Base-by-base conservation (phyloP, 2,113 vertebrate genomes). In the Piliocolobus tephrosceles region DNA sequence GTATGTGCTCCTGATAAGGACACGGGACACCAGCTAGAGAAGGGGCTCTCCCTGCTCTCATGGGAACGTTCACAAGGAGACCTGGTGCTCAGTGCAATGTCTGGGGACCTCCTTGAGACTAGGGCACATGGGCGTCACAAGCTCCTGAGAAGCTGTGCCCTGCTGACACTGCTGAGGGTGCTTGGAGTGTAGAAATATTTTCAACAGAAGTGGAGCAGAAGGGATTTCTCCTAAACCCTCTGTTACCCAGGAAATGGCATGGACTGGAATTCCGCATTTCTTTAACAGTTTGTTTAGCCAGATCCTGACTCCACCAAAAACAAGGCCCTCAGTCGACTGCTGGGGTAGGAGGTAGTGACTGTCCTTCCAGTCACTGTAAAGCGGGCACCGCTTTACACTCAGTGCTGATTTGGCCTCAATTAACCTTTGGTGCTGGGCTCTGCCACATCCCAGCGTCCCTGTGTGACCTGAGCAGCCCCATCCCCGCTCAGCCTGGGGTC, bases 211-310 rank as follows among this genome's bases (percentile, higher is more conserved):
- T 1, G 8, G 20, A 38, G 13, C 35, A 13, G 3, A 11, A 75
- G 47, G 50, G 8, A 3, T 30, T 50, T 45, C 38, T 12, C 35
- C 23, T 27, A 1, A n/a, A 8, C 3, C 38, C 20, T 4, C 5
- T 0, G 43, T 14, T 50, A 32, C 87, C 75, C n/a, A 12, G 89
- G n/a, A 27, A 5, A 2, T 0, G 2, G 6, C 13, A 0, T 16
- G 10, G 27, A 4, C n/a, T 9, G 64, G 38, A 22, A 8, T 5
- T 3, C 8, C 27, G 0, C 0, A 0, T 13, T 25, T 61, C 40
- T 52, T 30, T 1, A 17, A 20, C 27, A 2, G 55, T 45, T 45
- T 50, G 57, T 61, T 8, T 32, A 30, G 1, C 14, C 12, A 32
- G 35, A 78, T 25, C 40, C 17, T 0, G 16, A 17, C 2, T 57